These are phyloP conservation scores for Limnothrissa miodon DNA, from an alignment of 2,113 vertebrate species.

Conservation along the genomic window DNA sequence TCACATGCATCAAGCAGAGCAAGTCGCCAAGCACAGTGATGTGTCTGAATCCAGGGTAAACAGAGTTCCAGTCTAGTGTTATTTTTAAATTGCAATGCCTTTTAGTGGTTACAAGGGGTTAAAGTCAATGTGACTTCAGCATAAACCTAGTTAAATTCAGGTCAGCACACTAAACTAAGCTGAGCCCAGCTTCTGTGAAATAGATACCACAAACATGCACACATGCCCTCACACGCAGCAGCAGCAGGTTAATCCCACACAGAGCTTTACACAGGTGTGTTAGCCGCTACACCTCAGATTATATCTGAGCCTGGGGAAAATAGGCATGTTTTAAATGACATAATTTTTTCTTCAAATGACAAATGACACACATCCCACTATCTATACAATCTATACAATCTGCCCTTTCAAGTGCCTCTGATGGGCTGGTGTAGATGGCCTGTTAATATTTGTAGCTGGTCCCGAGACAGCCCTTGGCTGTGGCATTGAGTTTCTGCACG, in stretches of 20 bases:
- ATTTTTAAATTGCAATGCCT: too few species aligned
- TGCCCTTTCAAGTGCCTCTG: too few species aligned
- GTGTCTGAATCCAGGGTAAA: not conserved
- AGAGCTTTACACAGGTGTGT: not conserved
- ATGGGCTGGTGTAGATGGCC: too few species aligned
- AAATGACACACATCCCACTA: too few species aligned
- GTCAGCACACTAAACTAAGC: too few species aligned
- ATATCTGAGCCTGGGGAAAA: not conserved
- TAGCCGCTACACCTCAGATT: not conserved
- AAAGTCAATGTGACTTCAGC: not conserved
- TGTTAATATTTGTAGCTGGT: not conserved
- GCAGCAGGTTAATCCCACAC: not conserved
- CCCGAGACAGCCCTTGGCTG: not conserved
- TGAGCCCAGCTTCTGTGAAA: too few species aligned
- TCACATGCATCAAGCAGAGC: too few species aligned
- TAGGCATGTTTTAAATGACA: not conserved
- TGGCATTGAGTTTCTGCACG: not conserved
- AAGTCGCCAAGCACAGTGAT: too few species aligned
- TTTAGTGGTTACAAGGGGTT: not conserved
- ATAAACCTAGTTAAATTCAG: not conserved
- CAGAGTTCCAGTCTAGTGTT: not conserved
- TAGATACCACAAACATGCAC: slow-evolving; percentile 6
- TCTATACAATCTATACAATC: too few species aligned
- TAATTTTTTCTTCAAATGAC: not conserved
- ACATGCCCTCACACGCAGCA: not conserved